phyloP scores from a whole-genome alignment of 2,888 invertebrate genomes.

The Ochlodes sylvanus region DNA sequence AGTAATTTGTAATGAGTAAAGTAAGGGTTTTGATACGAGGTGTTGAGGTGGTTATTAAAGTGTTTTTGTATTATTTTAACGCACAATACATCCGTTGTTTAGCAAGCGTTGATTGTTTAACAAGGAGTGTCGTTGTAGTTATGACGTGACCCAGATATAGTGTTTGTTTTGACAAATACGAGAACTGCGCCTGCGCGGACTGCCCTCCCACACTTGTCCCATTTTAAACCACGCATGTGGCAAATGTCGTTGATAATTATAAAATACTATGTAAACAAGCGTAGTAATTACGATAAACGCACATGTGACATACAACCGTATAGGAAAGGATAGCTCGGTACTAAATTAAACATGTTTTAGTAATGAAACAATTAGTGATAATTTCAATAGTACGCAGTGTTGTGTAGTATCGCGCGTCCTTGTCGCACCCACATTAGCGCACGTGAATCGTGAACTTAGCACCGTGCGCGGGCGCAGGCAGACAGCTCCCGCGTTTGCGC shows the following conservation, averaged over 20 bases:
- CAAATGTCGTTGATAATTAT: constrained; percentile 42
- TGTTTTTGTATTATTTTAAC: constrained; percentile 37
- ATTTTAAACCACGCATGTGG: constrained; percentile 73
- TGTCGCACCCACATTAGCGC: constrained; percentile 55
- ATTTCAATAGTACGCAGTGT: constrained; percentile 38
- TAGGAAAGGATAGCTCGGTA: background rate
- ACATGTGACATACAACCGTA: background rate
- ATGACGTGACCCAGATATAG: constrained; percentile 60
- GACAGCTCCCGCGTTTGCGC: constrained; percentile 46
- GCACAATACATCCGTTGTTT: constrained; percentile 15
- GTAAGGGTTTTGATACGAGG: constrained; percentile 48
- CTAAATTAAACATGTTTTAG: background rate
- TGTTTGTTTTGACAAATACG: constrained; percentile 67
- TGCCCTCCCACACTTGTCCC: constrained; percentile 76
- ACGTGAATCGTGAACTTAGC: constrained; percentile 44
- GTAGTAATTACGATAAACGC: constrained; percentile 36
- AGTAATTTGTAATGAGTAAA: constrained; percentile 59
- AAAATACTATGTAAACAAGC: constrained; percentile 47
- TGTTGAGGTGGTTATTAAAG: constrained; percentile 70
- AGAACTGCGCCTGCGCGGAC: constrained; percentile 34
- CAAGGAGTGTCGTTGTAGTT: constrained; percentile 21
- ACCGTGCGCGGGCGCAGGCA: constrained; percentile 26
- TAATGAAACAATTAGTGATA: constrained; percentile 38
- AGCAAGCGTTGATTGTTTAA: background rate
- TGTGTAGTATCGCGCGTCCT: constrained; percentile 51